These are phyloP conservation scores for Cephalopachus bancanus DNA, from an alignment of 2,797 vertebrate genomes.

Conservation along the genomic window DNA sequence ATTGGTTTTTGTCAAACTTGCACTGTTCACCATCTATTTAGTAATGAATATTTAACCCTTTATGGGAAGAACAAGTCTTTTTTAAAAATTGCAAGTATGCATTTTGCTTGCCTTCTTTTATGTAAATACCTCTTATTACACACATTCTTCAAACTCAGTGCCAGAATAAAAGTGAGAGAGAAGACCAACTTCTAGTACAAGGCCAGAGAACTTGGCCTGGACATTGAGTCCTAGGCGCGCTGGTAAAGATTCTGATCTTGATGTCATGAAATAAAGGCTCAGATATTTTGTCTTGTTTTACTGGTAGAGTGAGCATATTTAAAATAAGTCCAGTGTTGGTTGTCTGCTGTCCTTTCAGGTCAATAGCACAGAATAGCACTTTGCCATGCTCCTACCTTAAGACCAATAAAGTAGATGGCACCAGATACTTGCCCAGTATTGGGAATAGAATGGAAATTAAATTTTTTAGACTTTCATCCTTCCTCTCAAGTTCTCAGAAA, in stretches of 20 bases:
- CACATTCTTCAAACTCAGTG: background rate
- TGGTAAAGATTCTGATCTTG: background rate
- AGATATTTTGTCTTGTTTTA: background rate
- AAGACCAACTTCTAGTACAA: background rate
- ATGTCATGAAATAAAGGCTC: background rate
- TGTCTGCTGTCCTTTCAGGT: background rate
- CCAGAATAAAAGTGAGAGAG: background rate
- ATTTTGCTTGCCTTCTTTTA: background rate
- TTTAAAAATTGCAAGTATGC: background rate
- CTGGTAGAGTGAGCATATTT: background rate
- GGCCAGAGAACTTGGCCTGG: background rate
- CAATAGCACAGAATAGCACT: background rate
- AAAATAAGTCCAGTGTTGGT: background rate
- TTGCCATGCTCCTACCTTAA: background rate
- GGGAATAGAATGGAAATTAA: background rate
- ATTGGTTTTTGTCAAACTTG: background rate
- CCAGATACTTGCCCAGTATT: background rate
- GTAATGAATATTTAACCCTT: background rate
- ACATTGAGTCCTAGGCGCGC: background rate
- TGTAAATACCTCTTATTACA: background rate
- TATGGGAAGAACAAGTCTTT: background rate
- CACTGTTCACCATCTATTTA: background rate
- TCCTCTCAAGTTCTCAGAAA: background rate
- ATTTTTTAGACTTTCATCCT: background rate
- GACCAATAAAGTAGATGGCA: background rate